phyloP scores from a whole-genome alignment of 1,140 invertebrate genomes.

The Sycobia sp. region DNA sequence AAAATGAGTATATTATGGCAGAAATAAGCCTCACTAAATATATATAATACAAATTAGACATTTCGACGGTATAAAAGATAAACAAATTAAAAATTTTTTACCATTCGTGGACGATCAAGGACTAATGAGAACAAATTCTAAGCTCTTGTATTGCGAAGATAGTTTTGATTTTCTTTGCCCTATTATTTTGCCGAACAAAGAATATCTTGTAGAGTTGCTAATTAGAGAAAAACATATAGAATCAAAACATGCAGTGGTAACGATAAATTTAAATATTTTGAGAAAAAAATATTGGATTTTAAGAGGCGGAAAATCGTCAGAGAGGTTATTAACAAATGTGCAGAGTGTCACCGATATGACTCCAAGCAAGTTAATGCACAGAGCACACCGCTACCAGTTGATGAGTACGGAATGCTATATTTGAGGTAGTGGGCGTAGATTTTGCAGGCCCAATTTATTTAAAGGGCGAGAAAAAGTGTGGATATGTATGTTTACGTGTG shows the following conservation, averaged over 20 bases:
- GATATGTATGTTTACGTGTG: neutral
- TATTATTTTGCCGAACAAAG: slow-evolving; percentile 32
- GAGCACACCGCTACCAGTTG: neutral
- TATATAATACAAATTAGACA: neutral
- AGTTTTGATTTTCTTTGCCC: slow-evolving; percentile 13
- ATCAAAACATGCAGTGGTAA: neutral
- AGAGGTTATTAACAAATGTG: neutral
- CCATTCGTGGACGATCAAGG: neutral
- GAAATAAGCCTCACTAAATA: neutral
- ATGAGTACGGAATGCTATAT: neutral
- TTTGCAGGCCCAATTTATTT: slow-evolving; percentile 7
- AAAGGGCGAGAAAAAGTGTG: slow-evolving; percentile 6
- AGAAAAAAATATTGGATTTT: slow-evolving; percentile 35
- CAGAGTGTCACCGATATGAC: neutral
- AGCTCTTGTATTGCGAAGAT: slow-evolving; percentile 1
- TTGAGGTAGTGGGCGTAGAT: slow-evolving; percentile 1
- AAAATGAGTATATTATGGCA: neutral
- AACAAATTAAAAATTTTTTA: neutral
- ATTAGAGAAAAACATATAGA: neutral
- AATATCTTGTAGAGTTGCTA: neutral
- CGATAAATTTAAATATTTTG: slow-evolving; percentile 13
- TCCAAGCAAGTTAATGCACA: neutral
- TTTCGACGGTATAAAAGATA: neutral
- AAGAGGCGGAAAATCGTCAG: neutral
- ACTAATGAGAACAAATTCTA: neutral